Evolutionary conservation across 2,888 invertebrate genomes (phyloP).

Genomic region (Caenorhabditis uteleia): DNA sequence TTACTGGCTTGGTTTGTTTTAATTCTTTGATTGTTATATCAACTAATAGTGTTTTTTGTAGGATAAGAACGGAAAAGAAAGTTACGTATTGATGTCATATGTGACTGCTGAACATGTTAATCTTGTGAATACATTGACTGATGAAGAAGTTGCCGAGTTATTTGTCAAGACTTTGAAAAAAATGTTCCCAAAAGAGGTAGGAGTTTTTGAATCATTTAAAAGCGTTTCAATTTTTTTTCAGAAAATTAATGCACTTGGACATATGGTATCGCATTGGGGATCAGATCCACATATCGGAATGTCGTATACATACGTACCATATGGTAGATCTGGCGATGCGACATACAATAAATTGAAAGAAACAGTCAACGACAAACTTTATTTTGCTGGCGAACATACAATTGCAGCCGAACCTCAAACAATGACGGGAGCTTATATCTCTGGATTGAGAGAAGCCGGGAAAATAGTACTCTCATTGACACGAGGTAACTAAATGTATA

Average conservation of each 20-base stretch:
- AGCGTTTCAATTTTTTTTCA: constrained; percentile 68
- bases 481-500: too few species aligned
- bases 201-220: constrained; percentile 1
- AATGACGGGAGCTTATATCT: constrained; percentile 72
- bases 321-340: constrained; percentile 69
- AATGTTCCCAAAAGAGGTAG: constrained; percentile 72
- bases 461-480: constrained; percentile 41
- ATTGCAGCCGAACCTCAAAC: constrained; percentile 70
- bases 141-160: constrained; percentile 70
- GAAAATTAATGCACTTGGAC: constrained; percentile 66
- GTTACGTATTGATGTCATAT: constrained; percentile 71
- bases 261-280: constrained; percentile 72
- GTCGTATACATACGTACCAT: constrained; percentile 72
- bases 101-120: constrained; percentile 71
- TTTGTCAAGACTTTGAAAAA: constrained; percentile 70
- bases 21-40: constrained; percentile 2
- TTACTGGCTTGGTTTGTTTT: constrained; percentile 70
- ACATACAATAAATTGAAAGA: constrained; percentile 71
- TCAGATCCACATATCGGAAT: constrained; percentile 70
- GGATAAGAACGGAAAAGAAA: constrained; percentile 8
- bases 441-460: constrained; percentile 71
- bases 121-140: constrained; percentile 69
- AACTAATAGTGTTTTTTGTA: too few species aligned
- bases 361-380: constrained; percentile 70
- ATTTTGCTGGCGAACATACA: constrained; percentile 72